Conservation (phyloP, 2,888 invertebrate genomes). For the Eulithis testata region DNA sequence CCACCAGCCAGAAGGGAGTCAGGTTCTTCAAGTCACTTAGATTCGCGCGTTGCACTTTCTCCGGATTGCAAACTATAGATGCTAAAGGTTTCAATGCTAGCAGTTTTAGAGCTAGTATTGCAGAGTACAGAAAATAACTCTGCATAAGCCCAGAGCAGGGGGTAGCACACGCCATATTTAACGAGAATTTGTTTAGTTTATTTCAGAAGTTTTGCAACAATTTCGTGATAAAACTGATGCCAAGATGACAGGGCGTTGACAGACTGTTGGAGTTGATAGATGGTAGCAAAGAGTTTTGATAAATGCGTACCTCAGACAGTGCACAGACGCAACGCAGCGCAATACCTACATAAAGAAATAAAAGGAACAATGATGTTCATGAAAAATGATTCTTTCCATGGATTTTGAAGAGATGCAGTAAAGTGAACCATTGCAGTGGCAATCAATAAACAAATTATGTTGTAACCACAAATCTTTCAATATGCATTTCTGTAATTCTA, state of each 20-base stretch:
- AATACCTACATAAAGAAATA: no score
- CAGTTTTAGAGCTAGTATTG: constrained; percentile 45
- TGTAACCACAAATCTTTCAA: no score
- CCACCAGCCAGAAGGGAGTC: constrained; percentile 67
- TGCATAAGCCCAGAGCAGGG: constrained; percentile 33
- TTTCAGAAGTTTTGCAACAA: neutral
- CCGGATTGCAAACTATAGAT: constrained; percentile 47
- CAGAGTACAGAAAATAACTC: constrained; percentile 46
- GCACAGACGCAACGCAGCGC: no score
- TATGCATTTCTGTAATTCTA: no score
- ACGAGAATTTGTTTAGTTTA: constrained; percentile 5
- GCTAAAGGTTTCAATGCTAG: constrained; percentile 53
- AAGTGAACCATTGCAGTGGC: no score
- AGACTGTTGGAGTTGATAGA: neutral
- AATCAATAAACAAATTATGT: no score
- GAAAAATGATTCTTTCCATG: no score
- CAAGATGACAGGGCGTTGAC: neutral
- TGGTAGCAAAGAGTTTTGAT: neutral
- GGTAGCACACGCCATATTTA: constrained; percentile 16
- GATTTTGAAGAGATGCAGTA: no score
- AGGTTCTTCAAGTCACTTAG: constrained; percentile 62
- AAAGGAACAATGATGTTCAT: no score
- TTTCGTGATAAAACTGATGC: constrained; percentile 12
- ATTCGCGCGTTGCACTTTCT: constrained; percentile 56
- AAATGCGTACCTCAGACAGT: neutral